Conservation (phyloP, 2,797 vertebrate genomes). For the Acrocephalus scirpaceus region DNA sequence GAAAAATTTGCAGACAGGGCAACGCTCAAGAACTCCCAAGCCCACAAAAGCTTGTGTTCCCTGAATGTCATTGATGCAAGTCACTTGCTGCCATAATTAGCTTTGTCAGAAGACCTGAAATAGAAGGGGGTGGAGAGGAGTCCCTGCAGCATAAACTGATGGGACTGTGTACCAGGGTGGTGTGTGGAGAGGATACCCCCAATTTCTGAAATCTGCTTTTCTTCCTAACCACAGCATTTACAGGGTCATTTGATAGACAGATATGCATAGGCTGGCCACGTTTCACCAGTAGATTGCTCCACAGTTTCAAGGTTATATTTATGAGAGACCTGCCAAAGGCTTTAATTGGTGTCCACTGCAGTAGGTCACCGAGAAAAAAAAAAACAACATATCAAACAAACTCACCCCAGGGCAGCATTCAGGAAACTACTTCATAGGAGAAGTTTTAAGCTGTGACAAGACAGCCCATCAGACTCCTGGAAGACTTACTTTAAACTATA, state of each 20-base stretch:
- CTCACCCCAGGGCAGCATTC: neutral
- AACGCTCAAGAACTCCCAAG: neutral
- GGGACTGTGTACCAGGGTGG: fast-evolving
- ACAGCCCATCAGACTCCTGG: neutral
- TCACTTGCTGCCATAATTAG: neutral
- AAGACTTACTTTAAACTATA: neutral
- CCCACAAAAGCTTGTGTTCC: neutral
- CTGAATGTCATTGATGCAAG: neutral
- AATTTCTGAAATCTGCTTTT: neutral
- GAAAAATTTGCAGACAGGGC: neutral
- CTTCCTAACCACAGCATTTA: neutral
- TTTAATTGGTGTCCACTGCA: neutral
- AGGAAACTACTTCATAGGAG: neutral
- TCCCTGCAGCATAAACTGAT: neutral
- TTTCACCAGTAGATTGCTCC: neutral
- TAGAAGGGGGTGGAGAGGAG: neutral
- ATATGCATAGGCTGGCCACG: neutral
- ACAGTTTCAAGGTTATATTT: conserved; percentile 11
- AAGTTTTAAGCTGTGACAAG: neutral
- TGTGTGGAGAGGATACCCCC: neutral
- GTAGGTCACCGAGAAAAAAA: neutral
- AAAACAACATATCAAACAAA: neutral
- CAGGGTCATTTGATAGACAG: neutral
- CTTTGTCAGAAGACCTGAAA: neutral
- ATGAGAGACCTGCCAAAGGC: neutral